Evolutionary conservation across 2,113 vertebrate species (phyloP).

Genomic region (Pseudolaguvia tuberculata): DNA sequence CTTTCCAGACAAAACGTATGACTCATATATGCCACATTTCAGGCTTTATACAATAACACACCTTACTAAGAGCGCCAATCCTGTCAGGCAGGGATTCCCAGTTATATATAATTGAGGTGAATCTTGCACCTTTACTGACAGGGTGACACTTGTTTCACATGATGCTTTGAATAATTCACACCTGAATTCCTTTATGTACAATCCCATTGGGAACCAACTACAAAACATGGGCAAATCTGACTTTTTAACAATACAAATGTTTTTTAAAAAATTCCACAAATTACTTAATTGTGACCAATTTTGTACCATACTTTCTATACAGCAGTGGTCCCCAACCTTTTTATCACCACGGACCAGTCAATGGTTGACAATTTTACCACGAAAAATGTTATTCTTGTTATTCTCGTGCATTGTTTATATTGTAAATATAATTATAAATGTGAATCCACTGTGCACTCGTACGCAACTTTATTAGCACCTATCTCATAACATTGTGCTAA

Average conservation of each 20-base stretch:
- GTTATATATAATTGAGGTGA: not conserved
- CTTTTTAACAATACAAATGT: not conserved
- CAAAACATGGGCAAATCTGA: not conserved
- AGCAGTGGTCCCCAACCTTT: too few species aligned
- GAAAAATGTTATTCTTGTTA: too few species aligned
- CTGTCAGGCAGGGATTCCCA: not conserved
- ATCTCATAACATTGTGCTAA: too few species aligned
- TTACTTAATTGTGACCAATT: too few species aligned
- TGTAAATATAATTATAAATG: too few species aligned
- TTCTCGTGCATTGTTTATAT: too few species aligned
- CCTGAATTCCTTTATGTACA: not conserved
- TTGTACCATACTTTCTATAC: too few species aligned
- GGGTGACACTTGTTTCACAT: not conserved
- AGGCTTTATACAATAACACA: not conserved
- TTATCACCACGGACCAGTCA: too few species aligned
- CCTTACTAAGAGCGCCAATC: not conserved
- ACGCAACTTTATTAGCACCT: too few species aligned
- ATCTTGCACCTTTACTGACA: not conserved
- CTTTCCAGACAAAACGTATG: not conserved
- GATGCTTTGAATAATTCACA: not conserved
- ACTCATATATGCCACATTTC: not conserved
- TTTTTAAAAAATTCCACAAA: too few species aligned
- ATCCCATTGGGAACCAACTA: not conserved
- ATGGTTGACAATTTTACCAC: too few species aligned
- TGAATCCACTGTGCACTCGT: too few species aligned